phyloP scores from a whole-genome alignment of 2,797 vertebrate genomes.

The Loriculus beryllinus region DNA sequence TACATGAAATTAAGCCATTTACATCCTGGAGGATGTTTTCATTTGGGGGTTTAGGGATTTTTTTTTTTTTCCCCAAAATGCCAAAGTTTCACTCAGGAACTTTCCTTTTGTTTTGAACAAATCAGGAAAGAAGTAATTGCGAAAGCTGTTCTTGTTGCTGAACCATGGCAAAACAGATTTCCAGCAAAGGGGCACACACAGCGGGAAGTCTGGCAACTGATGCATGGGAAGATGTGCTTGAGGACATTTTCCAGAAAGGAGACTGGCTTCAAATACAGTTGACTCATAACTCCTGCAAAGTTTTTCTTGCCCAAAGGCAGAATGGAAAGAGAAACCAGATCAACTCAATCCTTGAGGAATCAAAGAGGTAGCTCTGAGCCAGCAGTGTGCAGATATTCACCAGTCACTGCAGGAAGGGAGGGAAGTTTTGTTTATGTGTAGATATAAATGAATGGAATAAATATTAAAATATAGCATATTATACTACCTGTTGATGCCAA shows the following conservation, averaged over 20 bases:
- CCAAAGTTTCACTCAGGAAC: neutral
- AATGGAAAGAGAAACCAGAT: conserved; percentile 2
- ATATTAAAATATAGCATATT: neutral
- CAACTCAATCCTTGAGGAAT: neutral
- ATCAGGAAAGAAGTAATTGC: neutral
- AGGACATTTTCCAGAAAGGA: conserved; percentile 9
- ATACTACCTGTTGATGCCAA: neutral
- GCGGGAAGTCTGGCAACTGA: neutral
- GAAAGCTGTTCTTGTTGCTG: neutral
- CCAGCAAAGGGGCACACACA: neutral
- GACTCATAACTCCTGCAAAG: neutral
- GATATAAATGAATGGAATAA: neutral
- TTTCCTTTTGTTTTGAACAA: neutral
- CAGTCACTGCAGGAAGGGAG: neutral
- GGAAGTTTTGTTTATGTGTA: neutral
- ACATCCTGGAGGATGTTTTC: neutral
- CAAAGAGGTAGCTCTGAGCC: neutral
- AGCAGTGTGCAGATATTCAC: neutral
- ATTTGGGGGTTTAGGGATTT: neutral
- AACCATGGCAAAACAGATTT: neutral
- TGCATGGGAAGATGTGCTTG: neutral
- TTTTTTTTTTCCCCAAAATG: neutral
- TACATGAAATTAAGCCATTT: neutral
- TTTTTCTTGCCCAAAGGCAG: neutral
- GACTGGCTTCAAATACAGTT: neutral